These are phyloP conservation scores for Colletes gigas DNA, from an alignment of 1,140 invertebrate species.

Conservation along the genomic window DNA sequence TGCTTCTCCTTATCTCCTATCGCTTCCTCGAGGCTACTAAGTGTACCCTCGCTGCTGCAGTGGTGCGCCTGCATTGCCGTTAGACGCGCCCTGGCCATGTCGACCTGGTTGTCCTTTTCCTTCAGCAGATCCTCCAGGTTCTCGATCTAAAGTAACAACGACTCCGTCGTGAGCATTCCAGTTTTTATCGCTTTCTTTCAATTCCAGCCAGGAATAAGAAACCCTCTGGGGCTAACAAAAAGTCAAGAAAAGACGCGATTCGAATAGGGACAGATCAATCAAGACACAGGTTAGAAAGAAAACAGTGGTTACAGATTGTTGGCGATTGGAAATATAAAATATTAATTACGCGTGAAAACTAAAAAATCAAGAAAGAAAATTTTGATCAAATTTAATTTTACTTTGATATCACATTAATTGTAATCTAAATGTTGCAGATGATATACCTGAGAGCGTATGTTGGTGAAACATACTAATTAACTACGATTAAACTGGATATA, in stretches of 20 bases:
- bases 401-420: too few species aligned
- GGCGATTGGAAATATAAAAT: too few species aligned
- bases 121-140: conserved; percentile 97
- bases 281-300: background rate
- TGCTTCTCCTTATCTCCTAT: conserved; percentile 98
- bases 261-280: background rate
- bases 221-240: too few species aligned
- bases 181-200: background rate
- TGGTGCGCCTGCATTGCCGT: conserved; percentile 96
- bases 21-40: conserved; percentile 96
- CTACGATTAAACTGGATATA: too few species aligned
- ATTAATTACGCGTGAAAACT: too few species aligned
- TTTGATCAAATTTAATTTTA: too few species aligned
- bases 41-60: conserved; percentile 94
- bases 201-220: background rate
- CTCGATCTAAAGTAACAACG: conserved; percentile 89
- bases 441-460: too few species aligned
- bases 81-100: conserved; percentile 94
- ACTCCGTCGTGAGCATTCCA: background rate
- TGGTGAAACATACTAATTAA: too few species aligned
- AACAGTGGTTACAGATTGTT: too few species aligned
- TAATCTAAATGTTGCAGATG: too few species aligned
- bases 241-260: too few species aligned
- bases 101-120: conserved; percentile 99
- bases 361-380: too few species aligned